Base-by-base conservation (phyloP, 2,113 vertebrate genomes). In the Colinus virginianus region DNA sequence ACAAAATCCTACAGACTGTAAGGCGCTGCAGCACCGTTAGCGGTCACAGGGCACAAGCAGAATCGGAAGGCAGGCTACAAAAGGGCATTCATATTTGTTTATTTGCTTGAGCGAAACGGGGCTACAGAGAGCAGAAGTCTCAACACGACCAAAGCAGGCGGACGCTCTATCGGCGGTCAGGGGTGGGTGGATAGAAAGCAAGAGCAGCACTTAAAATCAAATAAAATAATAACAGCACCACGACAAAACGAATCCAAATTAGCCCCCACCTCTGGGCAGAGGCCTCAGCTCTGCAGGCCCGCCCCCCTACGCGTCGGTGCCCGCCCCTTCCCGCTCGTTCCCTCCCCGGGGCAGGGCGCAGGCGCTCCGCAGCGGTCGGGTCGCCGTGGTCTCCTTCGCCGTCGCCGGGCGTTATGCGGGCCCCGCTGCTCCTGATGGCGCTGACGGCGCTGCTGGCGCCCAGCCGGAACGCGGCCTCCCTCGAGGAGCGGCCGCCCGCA, bases 141-240 rank as follows among this genome's bases (percentile, higher is more conserved):
- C 59, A 13, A 6, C 11, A 1, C 0, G 32, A 32, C 4, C 3
- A 48, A 28, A 21, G 10, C 30, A 23, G 19, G 25, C 12, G 0
- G 20, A 3, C 6, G 36, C 17, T 26, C 26, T 38, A 26, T 1
- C 51, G 40, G 22, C 11, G 19, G 16, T 30, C 7, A 46, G 20
- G 13, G 48, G 64, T 25, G 42, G 42, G 4, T 38, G 5, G 48
- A 11, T 4, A 3, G 1, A 13, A 18, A 32, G 20, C 16, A 1
- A 3, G 0, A 22, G 1, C 34, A 42, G 30, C 56, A 4, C 36
- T 62, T 25, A 18, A 17, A 8, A 34, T 22, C 6, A 11, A 28
- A 64, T 18, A 13, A 30, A 30, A 42, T 6, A 28, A 48, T 34
- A 4, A 6, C 11, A 56, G 3, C 32, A 58, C 22, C 20, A n/a